Evolutionary conservation across 2,797 vertebrate genomes (phyloP).

Genomic region (Pygocentrus nattereri): DNA sequence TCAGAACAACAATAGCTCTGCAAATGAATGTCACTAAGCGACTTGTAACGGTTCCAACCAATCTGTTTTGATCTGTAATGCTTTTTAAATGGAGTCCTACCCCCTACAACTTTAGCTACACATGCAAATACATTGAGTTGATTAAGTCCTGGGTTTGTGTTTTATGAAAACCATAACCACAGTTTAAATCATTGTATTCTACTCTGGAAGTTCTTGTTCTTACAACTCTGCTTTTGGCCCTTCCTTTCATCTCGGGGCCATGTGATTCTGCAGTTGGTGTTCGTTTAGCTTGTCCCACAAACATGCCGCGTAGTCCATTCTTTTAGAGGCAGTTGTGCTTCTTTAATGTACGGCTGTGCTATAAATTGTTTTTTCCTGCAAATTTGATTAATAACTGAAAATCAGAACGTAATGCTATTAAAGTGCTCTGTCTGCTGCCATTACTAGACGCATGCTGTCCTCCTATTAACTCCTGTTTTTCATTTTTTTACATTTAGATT

Average conservation of each 20-base stretch:
- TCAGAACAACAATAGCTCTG: neutral
- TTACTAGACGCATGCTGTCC: too few species aligned
- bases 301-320: neutral
- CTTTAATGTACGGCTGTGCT: neutral
- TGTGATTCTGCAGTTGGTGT: neutral
- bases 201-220: conserved; percentile 12
- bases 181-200: neutral
- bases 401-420: too few species aligned
- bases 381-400: neutral
- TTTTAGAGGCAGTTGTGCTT: neutral
- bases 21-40: neutral
- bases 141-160: neutral
- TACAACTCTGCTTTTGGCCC: neutral
- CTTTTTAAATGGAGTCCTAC: neutral
- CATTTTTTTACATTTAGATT: too few species aligned
- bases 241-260: conserved; percentile 1
- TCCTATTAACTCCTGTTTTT: too few species aligned
- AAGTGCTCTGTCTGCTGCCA: too few species aligned
- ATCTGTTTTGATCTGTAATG: neutral
- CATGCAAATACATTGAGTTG: conserved; percentile 1
- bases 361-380: neutral
- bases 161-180: conserved; percentile 23
- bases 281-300: neutral
- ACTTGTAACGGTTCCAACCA: neutral
- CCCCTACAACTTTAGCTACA: neutral